A percentile compares a stretch with the other conserved stretches of the same genome.
These are phyloP conservation scores for Gymnoscopelus microlampas DNA, from an alignment of 2,797 vertebrate species.

Conservation along the genomic window DNA sequence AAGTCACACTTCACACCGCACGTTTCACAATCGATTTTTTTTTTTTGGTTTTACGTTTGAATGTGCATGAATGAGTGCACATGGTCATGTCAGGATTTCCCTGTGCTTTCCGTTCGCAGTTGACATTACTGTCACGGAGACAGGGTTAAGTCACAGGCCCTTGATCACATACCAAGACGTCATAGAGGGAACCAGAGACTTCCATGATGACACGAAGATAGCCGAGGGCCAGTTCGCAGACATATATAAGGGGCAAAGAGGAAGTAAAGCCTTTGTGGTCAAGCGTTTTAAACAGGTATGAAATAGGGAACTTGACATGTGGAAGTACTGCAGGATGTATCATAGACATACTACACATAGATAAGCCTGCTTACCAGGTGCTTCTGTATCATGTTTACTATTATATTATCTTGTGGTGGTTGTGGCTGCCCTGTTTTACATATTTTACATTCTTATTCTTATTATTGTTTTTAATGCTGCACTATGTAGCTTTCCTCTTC, in stretches of 20 bases:
- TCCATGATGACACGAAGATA: constrained; percentile 78
- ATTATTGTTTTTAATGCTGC: too few relatives aligned
- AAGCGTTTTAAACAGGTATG: constrained; percentile 86
- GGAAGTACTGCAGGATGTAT: background rate
- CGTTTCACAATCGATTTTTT: background rate
- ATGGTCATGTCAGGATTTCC: background rate
- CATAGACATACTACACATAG: too few relatives aligned
- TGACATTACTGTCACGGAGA: constrained; percentile 9
- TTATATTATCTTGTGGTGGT: too few relatives aligned
- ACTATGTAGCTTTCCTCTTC: too few relatives aligned
- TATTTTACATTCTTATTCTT: too few relatives aligned
- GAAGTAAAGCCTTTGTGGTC: constrained; percentile 69
- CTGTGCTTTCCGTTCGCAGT: constrained; percentile 18
- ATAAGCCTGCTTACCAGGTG: too few relatives aligned
- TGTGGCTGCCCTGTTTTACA: too few relatives aligned
- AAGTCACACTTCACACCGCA: too few relatives aligned
- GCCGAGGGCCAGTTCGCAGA: constrained; percentile 76
- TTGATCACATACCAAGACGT: constrained; percentile 72
- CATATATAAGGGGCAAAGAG: constrained; percentile 74
- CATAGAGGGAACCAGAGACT: constrained; percentile 74
- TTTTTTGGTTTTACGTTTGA: background rate
- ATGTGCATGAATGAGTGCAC: background rate
- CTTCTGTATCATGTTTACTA: too few relatives aligned
- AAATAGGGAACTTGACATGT: background rate
- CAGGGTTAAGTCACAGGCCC: constrained; percentile 32